Evolutionary conservation across 2,797 vertebrate species (phyloP).

Genomic region (Morus bassanus): DNA sequence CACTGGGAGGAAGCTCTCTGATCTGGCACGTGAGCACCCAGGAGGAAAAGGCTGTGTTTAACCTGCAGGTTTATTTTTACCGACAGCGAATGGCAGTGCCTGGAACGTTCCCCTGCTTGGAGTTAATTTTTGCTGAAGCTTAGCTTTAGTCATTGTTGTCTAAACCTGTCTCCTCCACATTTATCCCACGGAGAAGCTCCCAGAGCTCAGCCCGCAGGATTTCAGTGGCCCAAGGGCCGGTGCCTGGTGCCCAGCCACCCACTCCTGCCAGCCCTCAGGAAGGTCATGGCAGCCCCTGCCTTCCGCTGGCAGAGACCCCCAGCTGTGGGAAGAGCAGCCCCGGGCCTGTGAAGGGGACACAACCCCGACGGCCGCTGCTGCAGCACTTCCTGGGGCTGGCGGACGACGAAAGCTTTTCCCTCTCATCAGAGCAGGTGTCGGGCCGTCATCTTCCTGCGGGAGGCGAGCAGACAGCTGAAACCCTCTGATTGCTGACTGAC

Average conservation of each 20-base stretch:
- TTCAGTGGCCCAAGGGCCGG: not conserved
- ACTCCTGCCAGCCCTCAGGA: not conserved
- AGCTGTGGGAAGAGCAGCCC: not conserved
- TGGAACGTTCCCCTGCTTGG: constrained; percentile 31
- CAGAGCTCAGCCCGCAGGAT: not conserved
- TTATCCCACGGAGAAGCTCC: not conserved
- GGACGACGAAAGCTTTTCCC: not conserved
- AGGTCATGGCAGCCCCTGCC: not conserved
- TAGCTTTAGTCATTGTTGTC: constrained; percentile 40
- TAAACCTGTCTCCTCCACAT: constrained; percentile 2
- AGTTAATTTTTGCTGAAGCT: constrained; percentile 2
- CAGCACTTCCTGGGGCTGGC: not conserved
- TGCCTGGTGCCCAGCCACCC: not conserved
- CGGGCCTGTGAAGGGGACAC: not conserved
- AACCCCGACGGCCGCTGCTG: accelerated
- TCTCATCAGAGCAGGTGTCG: not conserved
- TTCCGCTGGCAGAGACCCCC: not conserved
- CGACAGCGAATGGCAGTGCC: not conserved
- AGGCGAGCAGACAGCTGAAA: not conserved
- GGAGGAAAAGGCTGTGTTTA: constrained; percentile 19
- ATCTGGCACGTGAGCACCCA: not conserved
- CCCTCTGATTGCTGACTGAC: not conserved
- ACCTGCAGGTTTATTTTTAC: constrained; percentile 55
- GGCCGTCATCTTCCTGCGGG: not conserved
- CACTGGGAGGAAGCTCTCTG: not conserved